These are phyloP conservation scores for Drosophila subsilvestris DNA, from an alignment of 2,888 invertebrate genomes.

Conservation along the genomic window DNA sequence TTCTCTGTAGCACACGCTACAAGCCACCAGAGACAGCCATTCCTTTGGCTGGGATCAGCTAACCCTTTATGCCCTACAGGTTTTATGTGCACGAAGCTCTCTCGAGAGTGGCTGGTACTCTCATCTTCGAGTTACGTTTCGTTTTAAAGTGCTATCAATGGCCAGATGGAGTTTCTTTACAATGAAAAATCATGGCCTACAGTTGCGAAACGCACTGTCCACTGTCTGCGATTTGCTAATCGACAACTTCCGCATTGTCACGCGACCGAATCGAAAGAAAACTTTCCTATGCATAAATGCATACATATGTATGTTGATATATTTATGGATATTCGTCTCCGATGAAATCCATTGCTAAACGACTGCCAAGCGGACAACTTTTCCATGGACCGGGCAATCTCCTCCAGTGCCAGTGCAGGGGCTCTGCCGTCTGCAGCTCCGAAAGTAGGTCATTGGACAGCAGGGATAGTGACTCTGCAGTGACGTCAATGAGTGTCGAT, in stretches of 20 bases:
- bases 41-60: no score
- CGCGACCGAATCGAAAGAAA: constrained; percentile 14
- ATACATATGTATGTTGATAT: background rate
- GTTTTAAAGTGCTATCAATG: no score
- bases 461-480: constrained; percentile 3
- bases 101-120: no score
- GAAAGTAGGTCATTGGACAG: constrained; percentile 31
- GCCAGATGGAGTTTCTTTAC: no score
- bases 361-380: constrained; percentile 2
- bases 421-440: constrained; percentile 6
- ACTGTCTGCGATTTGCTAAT: background rate
- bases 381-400: constrained; percentile 13
- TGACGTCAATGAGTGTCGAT: constrained; percentile 36
- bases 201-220: background rate
- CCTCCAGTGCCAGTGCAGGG: constrained; percentile 2
- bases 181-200: no score
- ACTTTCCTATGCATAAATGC: constrained; percentile 36
- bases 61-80: no score
- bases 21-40: no score
- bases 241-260: constrained; percentile 13
- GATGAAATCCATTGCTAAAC: constrained; percentile 15
- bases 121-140: no score
- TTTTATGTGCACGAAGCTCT: no score
- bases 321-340: constrained; percentile 23
- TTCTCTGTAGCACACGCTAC: no score